Base-by-base conservation (phyloP, 2,797 vertebrate genomes). In the Craterocephalus amniculus region DNA sequence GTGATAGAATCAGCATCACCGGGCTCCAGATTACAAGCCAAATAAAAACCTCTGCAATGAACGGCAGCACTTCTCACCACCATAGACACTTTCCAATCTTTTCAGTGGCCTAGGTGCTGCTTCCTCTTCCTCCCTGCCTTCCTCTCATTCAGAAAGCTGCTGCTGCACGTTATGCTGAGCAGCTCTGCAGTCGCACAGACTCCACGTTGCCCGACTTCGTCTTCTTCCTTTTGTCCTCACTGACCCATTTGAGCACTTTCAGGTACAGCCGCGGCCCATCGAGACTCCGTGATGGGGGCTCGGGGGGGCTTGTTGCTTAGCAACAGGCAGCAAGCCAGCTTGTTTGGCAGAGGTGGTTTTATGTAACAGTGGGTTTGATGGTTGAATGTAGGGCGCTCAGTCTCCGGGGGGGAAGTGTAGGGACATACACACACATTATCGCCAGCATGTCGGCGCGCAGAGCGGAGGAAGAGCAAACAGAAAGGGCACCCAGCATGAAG, bases 251-350 rank as follows among this genome's bases (percentile, higher is more conserved):
- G 61, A 76, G 66, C 56, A 59, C 80, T 80, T 76, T 78, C 84
- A 88, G 89, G 88, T 89, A 55, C 67, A 62, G 64, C 72, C 26
- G n/a, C 57, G 52, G 73, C 72, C 81, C 81, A 76, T 67, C 36
- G 54, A 80, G 88, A 75, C 80, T 72, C 43, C 1, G 5, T 45
- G 59, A 76, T 56, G 36, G 79, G 79, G 72, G 74, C 89, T 88
- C 70, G 54, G 13, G 85, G 85, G 20, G 85, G 84, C 88, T 86
- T 79, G 91, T 93, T 93, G 89, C 92, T 73, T 90, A 84, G 92
- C 88, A 91, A 93, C 91, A 88, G 70, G 72, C 81, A 79, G 82
- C 82, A 83, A 87, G 79, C 77, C 58, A 58, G 78, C 79, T 57
- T 76, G 76, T 70, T 65, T 78, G 80, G 74, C 27, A 31, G 79